Evolutionary conservation across 2,797 vertebrate genomes (phyloP), one percentile per base, ranked within the genome.

Genomic region (Myotis planiceps): DNA sequence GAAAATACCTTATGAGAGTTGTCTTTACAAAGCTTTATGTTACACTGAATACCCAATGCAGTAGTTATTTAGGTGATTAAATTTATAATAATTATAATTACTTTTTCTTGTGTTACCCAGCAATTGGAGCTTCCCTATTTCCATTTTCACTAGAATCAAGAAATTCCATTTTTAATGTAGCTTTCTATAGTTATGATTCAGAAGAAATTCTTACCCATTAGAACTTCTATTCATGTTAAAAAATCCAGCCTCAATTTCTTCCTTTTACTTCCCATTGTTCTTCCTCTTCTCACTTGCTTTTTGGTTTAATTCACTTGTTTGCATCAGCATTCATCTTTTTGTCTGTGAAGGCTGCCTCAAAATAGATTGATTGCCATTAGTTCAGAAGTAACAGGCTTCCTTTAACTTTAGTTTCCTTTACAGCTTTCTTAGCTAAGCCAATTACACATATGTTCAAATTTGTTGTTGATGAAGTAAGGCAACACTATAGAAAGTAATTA

Each of bases 341-440:
- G 34, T 51, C 81, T 58, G 21, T 89, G 76, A 86, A 85, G 53
- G 13, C 53, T 42, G 65, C n/a, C 42, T 83, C 81, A 72, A 39
- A 94, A 89, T 39, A 82, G 66, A 69, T 47, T 14, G 2, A 68
- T 47, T 14, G 1, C 25, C 21, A 51, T 82, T 47, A 60, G 74
- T 25, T 96, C 94, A 90, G 29, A 88, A 74, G 72, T 69, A 29
- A 90, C 47, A 79, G 47, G 78, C 58, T 88, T 78, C n/a, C 81
- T 96, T 72, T 68, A 89, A 60, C 71, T 84, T 75, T 32, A 63
- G 19, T 78, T 92, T 63, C 58, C 45, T 88, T 94, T 92, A 72
- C 60, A 74, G 49, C 58, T 90, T 93, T 90, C 81, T 91, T 68
- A 95, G 23, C 29, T 49, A 86, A 90, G 55, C 58, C 84, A 68